These are phyloP conservation scores for Sebastes flavidus DNA, from an alignment of 2,797 vertebrate genomes.

Conservation along the genomic window DNA sequence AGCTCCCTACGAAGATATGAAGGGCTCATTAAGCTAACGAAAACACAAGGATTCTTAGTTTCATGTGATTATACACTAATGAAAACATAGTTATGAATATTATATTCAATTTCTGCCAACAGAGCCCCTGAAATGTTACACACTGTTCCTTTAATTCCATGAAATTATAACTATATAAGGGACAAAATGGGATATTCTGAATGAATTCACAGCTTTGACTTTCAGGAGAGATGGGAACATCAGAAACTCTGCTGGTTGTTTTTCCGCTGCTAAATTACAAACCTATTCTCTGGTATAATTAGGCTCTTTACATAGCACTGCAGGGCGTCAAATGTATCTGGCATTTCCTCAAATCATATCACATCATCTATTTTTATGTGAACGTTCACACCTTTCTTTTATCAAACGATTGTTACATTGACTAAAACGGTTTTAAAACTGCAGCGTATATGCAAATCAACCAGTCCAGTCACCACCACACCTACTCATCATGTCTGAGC, in stretches of 20 bases:
- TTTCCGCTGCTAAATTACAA: neutral
- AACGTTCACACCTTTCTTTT: neutral
- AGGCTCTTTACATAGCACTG: neutral
- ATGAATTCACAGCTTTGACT: neutral
- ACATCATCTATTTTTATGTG: neutral
- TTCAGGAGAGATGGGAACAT: neutral
- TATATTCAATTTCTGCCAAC: too few relatives aligned
- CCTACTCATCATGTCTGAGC: neutral
- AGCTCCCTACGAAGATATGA: too few relatives aligned
- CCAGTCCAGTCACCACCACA: neutral
- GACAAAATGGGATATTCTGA: neutral
- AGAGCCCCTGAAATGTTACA: too few relatives aligned
- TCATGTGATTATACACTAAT: too few relatives aligned
- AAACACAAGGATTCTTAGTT: too few relatives aligned
- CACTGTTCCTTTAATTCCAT: too few relatives aligned
- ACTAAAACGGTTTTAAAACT: neutral
- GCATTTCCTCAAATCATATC: neutral
- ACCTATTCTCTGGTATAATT: neutral
- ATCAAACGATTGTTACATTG: neutral
- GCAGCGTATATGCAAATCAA: neutral
- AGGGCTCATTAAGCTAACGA: too few relatives aligned
- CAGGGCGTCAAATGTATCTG: neutral
- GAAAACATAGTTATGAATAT: too few relatives aligned
- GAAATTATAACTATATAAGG: too few relatives aligned
- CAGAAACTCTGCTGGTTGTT: neutral